Evolutionary conservation across 1,140 invertebrate species (phyloP), one percentile per base, ranked within the genome.

Genomic region (Nasonia longicornis): DNA sequence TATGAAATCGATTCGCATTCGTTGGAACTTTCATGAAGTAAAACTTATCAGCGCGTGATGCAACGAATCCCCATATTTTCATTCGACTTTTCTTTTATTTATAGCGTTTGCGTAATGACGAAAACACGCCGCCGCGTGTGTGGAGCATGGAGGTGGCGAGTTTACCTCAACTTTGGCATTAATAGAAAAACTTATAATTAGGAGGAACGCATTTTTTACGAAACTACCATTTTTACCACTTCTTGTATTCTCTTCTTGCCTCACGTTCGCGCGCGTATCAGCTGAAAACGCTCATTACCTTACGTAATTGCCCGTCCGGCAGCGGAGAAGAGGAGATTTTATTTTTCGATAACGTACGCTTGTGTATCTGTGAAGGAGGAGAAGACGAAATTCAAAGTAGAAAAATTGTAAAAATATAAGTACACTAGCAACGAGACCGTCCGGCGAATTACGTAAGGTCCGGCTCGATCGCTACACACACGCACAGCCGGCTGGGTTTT

Each of bases 361-460:
- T 14, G 45, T 1, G 11, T 35, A 35, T 35, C 31, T 16, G 45
- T 48, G 14, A 14, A 70, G 35, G 35, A 38, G 7, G 12, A 70
- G 35, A 70, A 70, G 35, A 70, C 35, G 7, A 70, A 70, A 70
- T 20, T 1, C 26, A 31, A 31, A 8, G 14, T 48, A 48, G 12
- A 48, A 48, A 48, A 16, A 29, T 48, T 35, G 29, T 48, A 26
- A 73, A 52, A 73, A 48, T 42, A 8, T 42, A 8, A 8, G 8
- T 42, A 42, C 11, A 16, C 14, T 0, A 14, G 14, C 14, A 58
- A 6, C 22, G 12, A 45, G 31, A 72, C 22, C 29, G 58, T 69
- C 22, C 35, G 14, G 1, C 35, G 74, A 77, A 71, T 81, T 81
- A 77, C 74, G 58, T 81, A 81, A 81, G 67, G 16, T 66, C 67